These are phyloP conservation scores for Triplophysa siluroides DNA, from an alignment of 2,113 vertebrate genomes.

Conservation along the genomic window DNA sequence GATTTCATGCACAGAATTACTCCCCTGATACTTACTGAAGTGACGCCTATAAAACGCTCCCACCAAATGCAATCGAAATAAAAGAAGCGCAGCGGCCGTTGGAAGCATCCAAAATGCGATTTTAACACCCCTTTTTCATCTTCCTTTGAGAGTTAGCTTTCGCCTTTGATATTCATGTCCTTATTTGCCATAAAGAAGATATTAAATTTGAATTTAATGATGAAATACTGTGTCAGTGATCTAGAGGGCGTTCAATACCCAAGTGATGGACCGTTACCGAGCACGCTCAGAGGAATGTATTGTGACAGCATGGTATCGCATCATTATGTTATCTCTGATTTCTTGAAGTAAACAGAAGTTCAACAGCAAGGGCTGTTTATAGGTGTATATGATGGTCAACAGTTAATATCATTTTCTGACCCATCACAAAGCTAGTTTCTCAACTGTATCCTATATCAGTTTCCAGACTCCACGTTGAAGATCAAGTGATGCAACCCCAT, in stretches of 20 bases:
- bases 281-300: conserved; percentile 15
- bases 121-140: conserved; percentile 5
- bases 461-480: conserved; percentile 41
- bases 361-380: conserved; percentile 16
- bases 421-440: conserved; percentile 36
- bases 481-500: conserved; percentile 53
- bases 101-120: conserved; percentile 19
- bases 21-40: conserved; percentile 42
- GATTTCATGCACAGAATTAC: conserved; percentile 59
- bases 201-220: conserved; percentile 36
- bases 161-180: conserved; percentile 24
- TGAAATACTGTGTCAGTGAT: conserved; percentile 32
- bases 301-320: conserved; percentile 18
- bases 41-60: conserved; percentile 31
- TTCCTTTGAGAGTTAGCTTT: conserved; percentile 16
- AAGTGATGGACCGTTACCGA: conserved; percentile 4
- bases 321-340: conserved; percentile 29
- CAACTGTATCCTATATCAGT: conserved; percentile 7
- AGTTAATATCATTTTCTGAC: conserved; percentile 32
- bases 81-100: neutral
- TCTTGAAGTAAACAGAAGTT: conserved; percentile 7
- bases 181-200: conserved; percentile 23
- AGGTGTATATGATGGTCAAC: conserved; percentile 41
- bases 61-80: conserved; percentile 23
- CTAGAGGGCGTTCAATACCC: conserved; percentile 6